Evolutionary conservation across 1,140 invertebrate genomes (phyloP).

Genomic region (Gonatopus flavifemur): DNA sequence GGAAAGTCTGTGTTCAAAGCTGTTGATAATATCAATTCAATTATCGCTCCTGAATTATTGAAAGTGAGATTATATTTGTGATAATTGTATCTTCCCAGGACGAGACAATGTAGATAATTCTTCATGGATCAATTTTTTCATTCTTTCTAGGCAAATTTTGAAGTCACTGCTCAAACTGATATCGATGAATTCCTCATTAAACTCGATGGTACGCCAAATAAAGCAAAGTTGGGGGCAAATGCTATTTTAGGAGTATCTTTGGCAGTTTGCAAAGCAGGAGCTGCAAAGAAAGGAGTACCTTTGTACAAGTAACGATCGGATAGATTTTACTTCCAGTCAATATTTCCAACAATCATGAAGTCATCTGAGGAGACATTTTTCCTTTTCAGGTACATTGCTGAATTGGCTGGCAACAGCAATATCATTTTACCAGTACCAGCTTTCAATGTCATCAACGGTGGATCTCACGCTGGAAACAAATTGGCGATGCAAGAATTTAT

Average conservation of each 20-base stretch:
- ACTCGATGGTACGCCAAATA: slow-evolving; percentile 96
- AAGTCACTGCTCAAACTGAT: slow-evolving; percentile 88
- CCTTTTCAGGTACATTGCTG: slow-evolving; percentile 81
- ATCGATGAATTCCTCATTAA: slow-evolving; percentile 93
- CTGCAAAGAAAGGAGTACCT: slow-evolving; percentile 90
- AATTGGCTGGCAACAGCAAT: slow-evolving; percentile 87
- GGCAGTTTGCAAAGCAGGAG: slow-evolving; percentile 95
- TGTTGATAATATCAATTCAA: slow-evolving; percentile 88
- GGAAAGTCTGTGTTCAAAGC: slow-evolving; percentile 96
- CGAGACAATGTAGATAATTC: neutral
- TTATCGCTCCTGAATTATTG: slow-evolving; percentile 83
- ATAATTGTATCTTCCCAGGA: neutral
- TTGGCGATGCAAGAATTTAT: slow-evolving; percentile 99
- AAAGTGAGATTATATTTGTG: slow-evolving; percentile 60
- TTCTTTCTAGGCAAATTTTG: slow-evolving; percentile 63
- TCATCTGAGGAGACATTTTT: slow-evolving; percentile 17
- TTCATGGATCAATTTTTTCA: too few relatives aligned
- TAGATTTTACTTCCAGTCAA: neutral
- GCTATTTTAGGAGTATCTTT: slow-evolving; percentile 96
- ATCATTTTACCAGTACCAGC: slow-evolving; percentile 95
- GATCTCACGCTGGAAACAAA: slow-evolving; percentile 98
- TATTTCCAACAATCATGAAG: slow-evolving; percentile 7
- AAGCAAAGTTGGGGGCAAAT: slow-evolving; percentile 94
- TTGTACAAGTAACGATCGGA: slow-evolving; percentile 65
- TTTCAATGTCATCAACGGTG: slow-evolving; percentile 99